These are phyloP conservation scores for Agelastica alni DNA, from an alignment of 2,888 invertebrate species.

Conservation along the genomic window DNA sequence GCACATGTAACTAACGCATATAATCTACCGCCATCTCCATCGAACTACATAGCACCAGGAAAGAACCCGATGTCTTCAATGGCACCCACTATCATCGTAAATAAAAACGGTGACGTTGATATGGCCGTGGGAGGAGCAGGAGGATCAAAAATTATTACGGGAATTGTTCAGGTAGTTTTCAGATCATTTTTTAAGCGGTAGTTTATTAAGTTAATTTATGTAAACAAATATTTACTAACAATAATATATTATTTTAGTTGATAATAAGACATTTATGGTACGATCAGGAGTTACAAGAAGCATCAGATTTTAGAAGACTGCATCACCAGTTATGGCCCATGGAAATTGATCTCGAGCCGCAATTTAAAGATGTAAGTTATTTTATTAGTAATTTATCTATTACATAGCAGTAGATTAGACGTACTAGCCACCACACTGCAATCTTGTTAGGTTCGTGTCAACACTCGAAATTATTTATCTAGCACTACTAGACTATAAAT, in stretches of 20 bases:
- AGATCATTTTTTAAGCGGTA: too few relatives aligned
- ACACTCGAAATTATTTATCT: too few relatives aligned
- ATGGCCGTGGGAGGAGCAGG: constrained; percentile 80
- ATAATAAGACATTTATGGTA: constrained; percentile 63
- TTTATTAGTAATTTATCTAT: too few relatives aligned
- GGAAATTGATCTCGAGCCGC: constrained; percentile 59
- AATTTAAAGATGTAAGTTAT: constrained; percentile 53
- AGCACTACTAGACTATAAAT: too few relatives aligned
- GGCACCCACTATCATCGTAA: constrained; percentile 80
- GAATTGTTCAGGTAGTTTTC: constrained; percentile 69
- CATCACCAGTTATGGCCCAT: constrained; percentile 70
- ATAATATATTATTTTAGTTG: constrained; percentile 55
- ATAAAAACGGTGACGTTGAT: constrained; percentile 61
- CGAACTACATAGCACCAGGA: constrained; percentile 81
- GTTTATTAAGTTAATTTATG: too few relatives aligned
- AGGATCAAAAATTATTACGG: constrained; percentile 87
- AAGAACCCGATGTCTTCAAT: constrained; percentile 90
- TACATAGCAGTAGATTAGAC: too few relatives aligned
- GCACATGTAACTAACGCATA: constrained; percentile 69
- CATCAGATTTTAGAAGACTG: constrained; percentile 61
- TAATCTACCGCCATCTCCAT: constrained; percentile 74
- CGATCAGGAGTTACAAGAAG: constrained; percentile 59
- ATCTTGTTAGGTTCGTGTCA: too few relatives aligned
- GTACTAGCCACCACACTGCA: too few relatives aligned
- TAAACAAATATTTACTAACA: too few relatives aligned